phyloP scores from a whole-genome alignment of 2,113 vertebrate species.

The Anarhynchus alexandrinus region DNA sequence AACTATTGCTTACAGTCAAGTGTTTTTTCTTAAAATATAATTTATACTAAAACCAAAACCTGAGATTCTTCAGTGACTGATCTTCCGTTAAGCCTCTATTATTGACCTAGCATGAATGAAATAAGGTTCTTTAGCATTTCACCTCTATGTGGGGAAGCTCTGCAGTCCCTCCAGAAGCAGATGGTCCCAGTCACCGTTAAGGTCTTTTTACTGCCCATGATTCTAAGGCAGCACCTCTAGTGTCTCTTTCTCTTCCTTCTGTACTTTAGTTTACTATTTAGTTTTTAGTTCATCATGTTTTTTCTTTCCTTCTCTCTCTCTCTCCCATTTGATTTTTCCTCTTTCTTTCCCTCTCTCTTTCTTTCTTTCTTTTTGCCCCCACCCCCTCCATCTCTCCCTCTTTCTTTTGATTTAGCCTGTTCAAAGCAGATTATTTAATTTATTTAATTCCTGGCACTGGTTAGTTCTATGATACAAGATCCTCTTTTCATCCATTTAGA shows the following conservation, averaged over 20 bases:
- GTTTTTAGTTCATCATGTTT: not conserved
- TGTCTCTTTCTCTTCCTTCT: not conserved
- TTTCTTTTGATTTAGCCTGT: not conserved
- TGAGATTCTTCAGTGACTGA: not conserved
- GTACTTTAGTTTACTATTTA: not conserved
- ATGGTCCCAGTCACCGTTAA: not conserved
- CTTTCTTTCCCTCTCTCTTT: not conserved
- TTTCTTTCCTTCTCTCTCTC: not conserved
- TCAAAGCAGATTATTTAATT: not conserved
- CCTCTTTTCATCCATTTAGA: not conserved
- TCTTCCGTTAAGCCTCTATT: not conserved
- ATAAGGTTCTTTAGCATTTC: not conserved
- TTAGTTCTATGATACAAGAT: not conserved
- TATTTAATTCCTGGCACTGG: not conserved
- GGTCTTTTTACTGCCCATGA: not conserved
- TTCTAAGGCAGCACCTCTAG: not conserved
- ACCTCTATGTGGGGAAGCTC: not conserved
- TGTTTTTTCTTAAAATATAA: not conserved
- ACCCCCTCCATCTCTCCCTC: not conserved
- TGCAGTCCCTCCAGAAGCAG: not conserved
- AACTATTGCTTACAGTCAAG: not conserved
- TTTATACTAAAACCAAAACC: not conserved
- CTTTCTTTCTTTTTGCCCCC: not conserved
- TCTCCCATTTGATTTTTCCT: rapidly evolving
- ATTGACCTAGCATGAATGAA: not conserved